Percentiles rank a stretch among this genome's conserved stretches.
Conservation (phyloP, 2,797 vertebrate species). For the Anguilla pacifica region DNA sequence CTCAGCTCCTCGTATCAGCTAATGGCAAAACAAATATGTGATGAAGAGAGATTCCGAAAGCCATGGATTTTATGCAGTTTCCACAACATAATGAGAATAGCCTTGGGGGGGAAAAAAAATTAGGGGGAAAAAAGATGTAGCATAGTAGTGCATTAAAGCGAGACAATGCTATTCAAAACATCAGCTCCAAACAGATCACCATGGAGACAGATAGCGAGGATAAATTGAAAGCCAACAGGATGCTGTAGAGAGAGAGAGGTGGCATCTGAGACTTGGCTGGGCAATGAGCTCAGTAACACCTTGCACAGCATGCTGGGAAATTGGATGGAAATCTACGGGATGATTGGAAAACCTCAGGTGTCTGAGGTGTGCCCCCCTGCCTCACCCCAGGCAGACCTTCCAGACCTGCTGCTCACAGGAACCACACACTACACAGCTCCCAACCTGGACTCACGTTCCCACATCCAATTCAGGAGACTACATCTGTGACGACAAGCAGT, state of each 20-base stretch:
- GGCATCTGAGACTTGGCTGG: not conserved
- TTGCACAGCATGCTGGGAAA: not conserved
- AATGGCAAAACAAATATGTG: not conserved
- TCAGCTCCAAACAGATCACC: not conserved
- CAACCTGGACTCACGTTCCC: not conserved
- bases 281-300: not conserved
- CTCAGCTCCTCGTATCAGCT: not conserved
- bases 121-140: not conserved
- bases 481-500: not conserved
- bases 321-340: not conserved
- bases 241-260: not conserved
- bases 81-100: not conserved
- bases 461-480: not conserved
- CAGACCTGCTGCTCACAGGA: not conserved
- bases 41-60: not conserved
- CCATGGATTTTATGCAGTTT: no score
- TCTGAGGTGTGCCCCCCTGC: not conserved
- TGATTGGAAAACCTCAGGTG: not conserved
- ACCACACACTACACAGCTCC: not conserved
- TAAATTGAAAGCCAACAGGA: not conserved
- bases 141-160: not conserved
- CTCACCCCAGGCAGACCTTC: not conserved
- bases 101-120: not conserved
- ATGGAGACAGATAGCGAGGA: conserved; percentile 2
- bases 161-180: not conserved